Base-by-base conservation (phyloP, 2,797 vertebrate genomes). In the Gymnoscopelus braueri region DNA sequence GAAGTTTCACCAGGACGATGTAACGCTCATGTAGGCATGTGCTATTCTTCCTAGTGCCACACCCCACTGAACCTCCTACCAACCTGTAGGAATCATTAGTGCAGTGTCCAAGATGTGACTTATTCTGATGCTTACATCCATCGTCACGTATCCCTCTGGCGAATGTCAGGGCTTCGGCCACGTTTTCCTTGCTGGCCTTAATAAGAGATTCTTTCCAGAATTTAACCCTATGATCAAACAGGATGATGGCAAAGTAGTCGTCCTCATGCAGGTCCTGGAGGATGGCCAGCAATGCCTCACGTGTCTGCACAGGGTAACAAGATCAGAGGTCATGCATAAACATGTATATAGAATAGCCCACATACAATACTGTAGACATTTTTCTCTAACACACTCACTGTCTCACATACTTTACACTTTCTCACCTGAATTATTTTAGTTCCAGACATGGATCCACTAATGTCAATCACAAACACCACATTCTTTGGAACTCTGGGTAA, bases 381-480 rank as follows among this genome's bases (percentile, higher is more conserved):
- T 5, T 19, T 23, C 14, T 11, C 5, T 57, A 15, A 29, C 26
- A 55, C 3, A 35, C 0, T 14, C 51, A 8, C 26, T 29, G 32
- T 1, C 2, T 23, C 24, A 51, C 48, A 58, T 2, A 60, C 19
- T 29, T 12, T 15, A 9, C 5, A 32, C 26, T 29, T 29, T 29
- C 60, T 71, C 57, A 97, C 96, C 93, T 97, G 97, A 0, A 0
- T 0, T 0, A 98, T 92, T 90, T 94, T 95, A 64, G 0, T 84
- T 62, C 95, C 94, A 0, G 0, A 0, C 97, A 98, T 98, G n/a
- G 97, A 98, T 3, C 79, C 83, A 1, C 97, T 99, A 69, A 71
- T 72, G 55, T 99, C 97, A 51, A 98, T 95, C 14, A 98, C 92
- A 87, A 98, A 98, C 63, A 93, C 79, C 14, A 98, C 80, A 48